phyloP scores from a whole-genome alignment of 2,797 vertebrate species.

The Neostethus bicornis region DNA sequence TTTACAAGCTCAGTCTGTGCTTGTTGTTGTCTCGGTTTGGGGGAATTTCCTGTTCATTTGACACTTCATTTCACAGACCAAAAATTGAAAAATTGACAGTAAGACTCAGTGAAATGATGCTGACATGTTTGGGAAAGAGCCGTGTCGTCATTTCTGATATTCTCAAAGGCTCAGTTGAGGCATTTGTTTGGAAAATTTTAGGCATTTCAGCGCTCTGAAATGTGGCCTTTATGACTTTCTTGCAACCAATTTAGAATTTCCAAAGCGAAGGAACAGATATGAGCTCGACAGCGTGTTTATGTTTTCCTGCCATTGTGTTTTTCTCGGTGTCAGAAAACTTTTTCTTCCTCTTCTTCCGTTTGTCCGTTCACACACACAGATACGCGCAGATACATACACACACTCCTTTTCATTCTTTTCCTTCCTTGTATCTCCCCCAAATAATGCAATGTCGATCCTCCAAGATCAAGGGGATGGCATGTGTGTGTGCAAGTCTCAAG shows the following conservation, averaged over 20 bases:
- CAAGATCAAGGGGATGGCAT: conserved; percentile 67
- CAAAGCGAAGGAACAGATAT: conserved; percentile 7
- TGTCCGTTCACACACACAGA: conserved; percentile 48
- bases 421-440: conserved; percentile 33
- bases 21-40: conserved; percentile 23
- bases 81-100: conserved; percentile 54
- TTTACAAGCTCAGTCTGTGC: conserved; percentile 24
- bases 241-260: conserved; percentile 18
- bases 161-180: conserved; percentile 13
- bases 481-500: conserved; percentile 56
- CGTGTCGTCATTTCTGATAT: conserved; percentile 28
- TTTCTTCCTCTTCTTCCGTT: conserved; percentile 25
- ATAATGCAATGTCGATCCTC: conserved; percentile 56
- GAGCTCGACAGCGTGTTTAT: conserved; percentile 5
- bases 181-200: conserved; percentile 9
- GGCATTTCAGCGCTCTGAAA: conserved; percentile 9
- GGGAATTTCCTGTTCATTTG: conserved; percentile 64
- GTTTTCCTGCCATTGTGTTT: conserved; percentile 11
- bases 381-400: conserved; percentile 21
- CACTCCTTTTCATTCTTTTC: background rate
- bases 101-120: conserved; percentile 30
- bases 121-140: conserved; percentile 50
- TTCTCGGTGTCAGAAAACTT: background rate
- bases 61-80: conserved; percentile 51
- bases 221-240: conserved; percentile 19